A percentile compares a stretch with the other conserved stretches of the same genome.
phyloP scores from a whole-genome alignment of 64 coral and sea anemone species.

The Hydrozoanthus tunicans region DNA sequence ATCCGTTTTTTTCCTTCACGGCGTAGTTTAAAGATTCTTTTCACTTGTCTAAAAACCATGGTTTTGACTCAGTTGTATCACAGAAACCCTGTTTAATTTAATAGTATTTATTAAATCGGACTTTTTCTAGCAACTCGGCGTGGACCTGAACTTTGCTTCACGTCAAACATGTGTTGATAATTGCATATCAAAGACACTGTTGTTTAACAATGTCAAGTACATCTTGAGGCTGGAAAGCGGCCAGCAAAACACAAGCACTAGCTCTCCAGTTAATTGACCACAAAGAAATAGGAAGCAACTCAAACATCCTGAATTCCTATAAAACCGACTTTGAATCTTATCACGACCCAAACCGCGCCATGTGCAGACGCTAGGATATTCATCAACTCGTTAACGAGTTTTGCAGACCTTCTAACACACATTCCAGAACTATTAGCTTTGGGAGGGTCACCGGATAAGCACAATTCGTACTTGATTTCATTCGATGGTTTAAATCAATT shows the following conservation, averaged over 20 bases:
- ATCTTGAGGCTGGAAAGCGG: not conserved
- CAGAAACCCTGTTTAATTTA: conserved; percentile 43
- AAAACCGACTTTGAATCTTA: conserved; percentile 40
- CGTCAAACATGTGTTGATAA: conserved; percentile 22
- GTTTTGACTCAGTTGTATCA: not conserved
- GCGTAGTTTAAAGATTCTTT: not conserved
- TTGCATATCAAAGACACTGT: not conserved
- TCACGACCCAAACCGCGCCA: conserved; percentile 16
- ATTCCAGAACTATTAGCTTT: conserved; percentile 37
- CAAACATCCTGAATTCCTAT: conserved; percentile 59
- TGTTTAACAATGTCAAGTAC: not conserved
- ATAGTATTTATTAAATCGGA: not conserved
- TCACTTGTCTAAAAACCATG: conserved; percentile 29
- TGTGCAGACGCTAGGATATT: conserved; percentile 12
- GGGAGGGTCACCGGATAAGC: conserved; percentile 1
- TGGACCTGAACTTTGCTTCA: not conserved
- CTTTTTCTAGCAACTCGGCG: conserved; percentile 1
- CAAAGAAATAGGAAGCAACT: conserved; percentile 29
- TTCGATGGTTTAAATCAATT: conserved; percentile 18
- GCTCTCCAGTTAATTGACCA: conserved; percentile 28
- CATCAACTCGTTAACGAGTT: conserved; percentile 50
- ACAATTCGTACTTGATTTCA: not conserved
- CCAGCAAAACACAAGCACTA: not conserved
- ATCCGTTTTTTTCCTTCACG: conserved; percentile 8
- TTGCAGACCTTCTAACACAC: conserved; percentile 20